Conservation (phyloP, 2,888 invertebrate genomes). For the Abscondita cerata region DNA sequence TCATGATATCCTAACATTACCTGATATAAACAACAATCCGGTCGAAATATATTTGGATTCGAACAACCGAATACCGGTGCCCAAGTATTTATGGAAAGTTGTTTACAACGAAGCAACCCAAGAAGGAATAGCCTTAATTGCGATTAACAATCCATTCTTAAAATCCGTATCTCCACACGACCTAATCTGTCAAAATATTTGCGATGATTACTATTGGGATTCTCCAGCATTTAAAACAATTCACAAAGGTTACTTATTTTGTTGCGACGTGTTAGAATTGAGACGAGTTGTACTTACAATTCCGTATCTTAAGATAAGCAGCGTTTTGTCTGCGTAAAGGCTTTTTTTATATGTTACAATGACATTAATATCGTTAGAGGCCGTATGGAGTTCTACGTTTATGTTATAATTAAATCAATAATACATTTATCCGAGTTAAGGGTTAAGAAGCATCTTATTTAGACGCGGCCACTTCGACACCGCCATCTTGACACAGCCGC, state of each 20-base stretch:
- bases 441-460: no score
- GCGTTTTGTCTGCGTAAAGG: conserved; percentile 16
- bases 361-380: no score
- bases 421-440: no score
- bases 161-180: conserved; percentile 37
- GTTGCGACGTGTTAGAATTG: conserved; percentile 56
- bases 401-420: no score
- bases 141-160: conserved; percentile 62
- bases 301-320: conserved; percentile 32
- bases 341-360: no score
- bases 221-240: conserved; percentile 44
- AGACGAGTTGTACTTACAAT: conserved; percentile 39
- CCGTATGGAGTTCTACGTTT: no score
- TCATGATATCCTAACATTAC: conserved; percentile 56
- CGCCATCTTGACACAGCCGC: no score
- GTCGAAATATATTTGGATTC: conserved; percentile 55
- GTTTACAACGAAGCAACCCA: conserved; percentile 54
- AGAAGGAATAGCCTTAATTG: conserved; percentile 60
- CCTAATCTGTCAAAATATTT: conserved; percentile 54
- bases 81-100: conserved; percentile 61
- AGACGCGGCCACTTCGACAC: no score
- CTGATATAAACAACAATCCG: conserved; percentile 49
- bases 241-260: conserved; percentile 55
- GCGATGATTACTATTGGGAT: conserved; percentile 52
- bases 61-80: conserved; percentile 55